Base-by-base conservation (phyloP, 2,113 vertebrate genomes). In the Mixornis gularis region DNA sequence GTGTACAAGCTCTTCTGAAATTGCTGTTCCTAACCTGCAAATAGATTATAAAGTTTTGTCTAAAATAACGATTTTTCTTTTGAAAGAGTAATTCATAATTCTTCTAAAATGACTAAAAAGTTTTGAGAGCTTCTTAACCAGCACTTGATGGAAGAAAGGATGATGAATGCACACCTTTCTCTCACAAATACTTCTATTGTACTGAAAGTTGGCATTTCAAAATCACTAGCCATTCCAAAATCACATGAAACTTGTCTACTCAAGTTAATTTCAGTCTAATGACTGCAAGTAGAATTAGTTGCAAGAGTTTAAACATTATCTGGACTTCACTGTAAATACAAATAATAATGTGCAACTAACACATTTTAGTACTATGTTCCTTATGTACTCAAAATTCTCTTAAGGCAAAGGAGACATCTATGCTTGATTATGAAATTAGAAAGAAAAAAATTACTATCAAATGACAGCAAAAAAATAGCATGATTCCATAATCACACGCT, bases 1-100 rank as follows among this genome's bases (percentile, higher is more conserved):
- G 64, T 78, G 44, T 68, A 91, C n/a, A 84, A 65, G 87, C 41
- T 92, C 72, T 83, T 89, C 85, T 40, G 91, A 93, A 93, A 93
- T 18, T 44, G 79, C 44, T 56, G 84, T 94, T 58, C 64, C 24
- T 92, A 88, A 95, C 60, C 65, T 78, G 85, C 76, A 91, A 70
- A 77, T 26, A 93, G 96, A 92, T 73, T 41, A 58, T 29, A 63
- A 91, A 60, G 9, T 84, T 79, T 93, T 81, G 36, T 46, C 90
- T 90, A 71, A 91, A 93, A 79, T 15, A 49, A 4, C 2, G 5
- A 22, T 30, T 85, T 87, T 81, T 84, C n/a, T 71, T 84, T 72
- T 65, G 34, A 69, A 87, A 86, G 27, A 51, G 3, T 73, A 76
- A 90, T 41, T 79, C 2, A 14, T 52, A 83, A 69, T 77, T 49